phyloP scores from a whole-genome alignment of 2,888 invertebrate genomes.

The Listrodromus nycthemerus region DNA sequence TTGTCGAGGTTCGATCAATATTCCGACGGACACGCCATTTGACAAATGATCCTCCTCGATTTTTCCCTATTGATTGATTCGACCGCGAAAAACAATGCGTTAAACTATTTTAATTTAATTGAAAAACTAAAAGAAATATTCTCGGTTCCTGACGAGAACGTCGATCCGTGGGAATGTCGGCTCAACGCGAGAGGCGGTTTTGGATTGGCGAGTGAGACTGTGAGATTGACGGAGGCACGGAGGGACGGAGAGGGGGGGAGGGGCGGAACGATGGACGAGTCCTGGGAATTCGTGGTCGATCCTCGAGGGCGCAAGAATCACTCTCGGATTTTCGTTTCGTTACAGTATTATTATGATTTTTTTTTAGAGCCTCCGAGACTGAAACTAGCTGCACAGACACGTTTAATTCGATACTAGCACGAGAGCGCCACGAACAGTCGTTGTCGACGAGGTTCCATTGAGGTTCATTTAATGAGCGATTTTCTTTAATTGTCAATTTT shows the following conservation, averaged over 20 bases:
- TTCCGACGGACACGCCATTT: constrained; percentile 67
- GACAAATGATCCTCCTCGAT: constrained; percentile 57
- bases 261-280: constrained; percentile 6
- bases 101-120: neutral
- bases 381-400: too few species aligned
- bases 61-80: constrained; percentile 15
- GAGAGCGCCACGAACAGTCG: too few species aligned
- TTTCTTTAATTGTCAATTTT: neutral
- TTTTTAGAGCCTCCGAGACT: too few species aligned
- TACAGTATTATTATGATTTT: too few species aligned
- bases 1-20: constrained; percentile 68
- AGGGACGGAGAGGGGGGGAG: constrained; percentile 17
- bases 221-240: constrained; percentile 1
- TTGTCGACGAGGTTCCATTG: too few species aligned
- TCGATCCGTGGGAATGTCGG: too few species aligned
- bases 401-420: too few species aligned
- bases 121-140: neutral
- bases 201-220: constrained; percentile 20
- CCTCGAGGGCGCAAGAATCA: constrained; percentile 50
- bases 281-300: constrained; percentile 31
- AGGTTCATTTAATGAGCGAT: too few species aligned
- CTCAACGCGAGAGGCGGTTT: neutral
- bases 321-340: neutral
- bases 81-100: constrained; percentile 10
- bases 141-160: neutral